Base-by-base conservation (phyloP, 2,888 invertebrate genomes). In the Sinopyrophorus schimmeli region DNA sequence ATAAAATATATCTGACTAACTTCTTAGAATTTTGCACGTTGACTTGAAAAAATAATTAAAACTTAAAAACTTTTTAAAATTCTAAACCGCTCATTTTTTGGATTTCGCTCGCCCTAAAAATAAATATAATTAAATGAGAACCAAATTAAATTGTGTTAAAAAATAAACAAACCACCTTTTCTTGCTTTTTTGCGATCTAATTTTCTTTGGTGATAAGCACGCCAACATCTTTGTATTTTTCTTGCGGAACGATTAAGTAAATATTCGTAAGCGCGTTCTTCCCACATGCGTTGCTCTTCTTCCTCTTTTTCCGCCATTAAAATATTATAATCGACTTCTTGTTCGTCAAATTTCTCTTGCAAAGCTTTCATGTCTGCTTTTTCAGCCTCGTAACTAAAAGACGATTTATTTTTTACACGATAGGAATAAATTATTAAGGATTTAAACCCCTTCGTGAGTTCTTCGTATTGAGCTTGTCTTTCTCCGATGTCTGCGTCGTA, bases 401-500 rank as follows among this genome's bases (percentile, higher is more conserved):
- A n/a, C n/a, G n/a, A n/a, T n/a, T n/a, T n/a, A n/a, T n/a, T n/a
- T n/a, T n/a, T n/a, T n/a, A n/a, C n/a, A n/a, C n/a, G n/a, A n/a
- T n/a, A n/a, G n/a, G n/a, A n/a, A n/a, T n/a, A n/a, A n/a, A n/a
- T n/a, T n/a, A n/a, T n/a, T n/a, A n/a, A n/a, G n/a, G n/a, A n/a
- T n/a, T n/a, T n/a, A n/a, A n/a, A 18, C 66, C 62, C 61, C 40
- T 72, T 67, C 1, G 74, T 72, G 28, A 76, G 70, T 17, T 77
- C 75, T 39, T 82, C 82, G 1, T 77, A 68, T 49, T 80, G 77
- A 0, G 69, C 53, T 46, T 82, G 80, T 52, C 79, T 78, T 37
- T 80, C 80, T 0, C 75, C 76, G 72, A 83, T 79, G 61, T 82
- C 82, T 5, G 69, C 46, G 55, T 83, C 83, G 54, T 80, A 83